phyloP scores from a whole-genome alignment of 1,140 invertebrate genomes.

The Coptotermes formosanus region DNA sequence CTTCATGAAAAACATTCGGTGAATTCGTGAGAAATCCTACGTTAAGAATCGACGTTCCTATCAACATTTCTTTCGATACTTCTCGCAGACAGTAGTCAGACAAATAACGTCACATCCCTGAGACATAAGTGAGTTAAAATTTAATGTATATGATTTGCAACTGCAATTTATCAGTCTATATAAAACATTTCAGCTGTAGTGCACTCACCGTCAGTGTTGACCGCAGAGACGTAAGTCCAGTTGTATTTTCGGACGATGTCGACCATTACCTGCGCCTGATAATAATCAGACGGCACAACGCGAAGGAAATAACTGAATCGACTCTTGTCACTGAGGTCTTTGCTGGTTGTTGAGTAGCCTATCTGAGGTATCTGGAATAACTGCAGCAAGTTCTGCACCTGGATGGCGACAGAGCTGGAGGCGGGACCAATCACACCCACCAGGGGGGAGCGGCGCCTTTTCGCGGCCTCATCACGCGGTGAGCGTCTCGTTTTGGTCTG shows the following conservation, averaged over 20 bases:
- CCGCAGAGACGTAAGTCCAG: conserved; percentile 83
- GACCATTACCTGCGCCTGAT: conserved; percentile 75
- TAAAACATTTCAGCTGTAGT: too few species aligned
- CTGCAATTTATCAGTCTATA: too few species aligned
- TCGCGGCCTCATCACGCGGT: too few species aligned
- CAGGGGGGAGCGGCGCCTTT: conserved; percentile 45
- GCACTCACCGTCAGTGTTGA: conserved; percentile 74
- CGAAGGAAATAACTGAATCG: conserved; percentile 77
- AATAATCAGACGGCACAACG: conserved; percentile 79
- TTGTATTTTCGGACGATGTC: conserved; percentile 70
- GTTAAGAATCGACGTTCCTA: too few species aligned
- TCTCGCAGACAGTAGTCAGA: too few species aligned
- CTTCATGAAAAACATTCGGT: too few species aligned
- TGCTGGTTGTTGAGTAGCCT: conserved; percentile 77
- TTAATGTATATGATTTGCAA: too few species aligned
- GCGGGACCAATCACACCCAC: conserved; percentile 71
- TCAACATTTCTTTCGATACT: too few species aligned
- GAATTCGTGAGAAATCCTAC: too few species aligned
- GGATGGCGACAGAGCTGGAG: conserved; percentile 64
- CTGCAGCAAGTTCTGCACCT: conserved; percentile 80
- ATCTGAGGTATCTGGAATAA: conserved; percentile 65
- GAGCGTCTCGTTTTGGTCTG: neutral
- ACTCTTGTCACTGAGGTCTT: conserved; percentile 71
- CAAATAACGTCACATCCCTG: too few species aligned
- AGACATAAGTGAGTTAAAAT: too few species aligned